Evolutionary conservation across 2,113 vertebrate species (phyloP), one percentile per base, ranked within the genome.

Genomic region (Heterotilapia buettikoferi): DNA sequence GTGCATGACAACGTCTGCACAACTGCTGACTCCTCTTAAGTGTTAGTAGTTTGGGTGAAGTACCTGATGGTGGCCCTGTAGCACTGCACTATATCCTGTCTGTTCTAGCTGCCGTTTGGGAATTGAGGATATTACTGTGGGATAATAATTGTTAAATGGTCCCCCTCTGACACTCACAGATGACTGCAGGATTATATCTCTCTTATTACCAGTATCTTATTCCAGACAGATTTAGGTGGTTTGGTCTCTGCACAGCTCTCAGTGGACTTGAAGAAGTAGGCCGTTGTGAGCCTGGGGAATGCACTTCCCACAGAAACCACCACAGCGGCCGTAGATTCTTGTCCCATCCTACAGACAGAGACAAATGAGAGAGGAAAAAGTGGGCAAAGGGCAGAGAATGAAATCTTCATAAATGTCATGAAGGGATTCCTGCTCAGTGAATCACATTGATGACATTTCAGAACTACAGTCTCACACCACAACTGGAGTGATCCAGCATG

Each of bases 221-320:
- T 89, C 76, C n/a, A 40, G 61, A n/a, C n/a, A 47, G 63, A 83
- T 88, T 90, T 86, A 84, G n/a, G 45, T 47, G 80, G 73, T 84
- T 90, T 90, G 88, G 85, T 92, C 87, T 90, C 54, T 59, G 83
- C 79, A 18, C 11, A 52, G 43, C 40, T 85, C 84, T 97, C 93
- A 98, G 59, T 96, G 93, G 76, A 98, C 94, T 95, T 98, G 96
- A 92, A 99, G 93, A 4, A 97, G 97, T 45, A 99, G 97, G 87
- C 98, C 97, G 40, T 92, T 95, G 89, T 97, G 89, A 89, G 95
- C 91, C 86, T 97, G 97, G 81, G 98, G 98, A 96, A 98, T 88
- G 96, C 98, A 99, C 94, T 99, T 99, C 83, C 98, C 98, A 95
- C 98, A 99, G 95, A 98, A 98, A 24, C 98, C 98, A 85, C 98